phyloP scores from a whole-genome alignment of 2,888 invertebrate genomes.

The Rhagium mordax region DNA sequence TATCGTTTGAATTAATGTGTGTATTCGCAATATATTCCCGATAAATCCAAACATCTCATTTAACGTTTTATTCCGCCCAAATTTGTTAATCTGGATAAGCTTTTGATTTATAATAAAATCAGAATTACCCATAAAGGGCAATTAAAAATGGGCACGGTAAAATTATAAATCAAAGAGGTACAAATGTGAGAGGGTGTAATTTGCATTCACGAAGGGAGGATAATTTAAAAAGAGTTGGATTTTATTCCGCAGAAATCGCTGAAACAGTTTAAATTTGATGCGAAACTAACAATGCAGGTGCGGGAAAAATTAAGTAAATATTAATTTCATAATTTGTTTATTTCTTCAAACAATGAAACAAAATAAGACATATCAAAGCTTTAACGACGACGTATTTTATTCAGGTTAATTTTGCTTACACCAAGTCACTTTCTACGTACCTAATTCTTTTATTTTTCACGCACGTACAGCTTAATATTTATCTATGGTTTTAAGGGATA shows the following conservation, averaged over 20 bases:
- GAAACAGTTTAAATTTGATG: background rate
- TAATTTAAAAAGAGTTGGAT: background rate
- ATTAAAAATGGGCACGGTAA: background rate
- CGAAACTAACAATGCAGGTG: background rate
- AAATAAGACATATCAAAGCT: no score
- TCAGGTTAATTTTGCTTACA: no score
- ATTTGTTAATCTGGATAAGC: background rate
- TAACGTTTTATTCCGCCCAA: background rate
- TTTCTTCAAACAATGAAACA: no score
- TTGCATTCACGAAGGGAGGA: background rate
- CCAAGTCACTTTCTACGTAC: no score
- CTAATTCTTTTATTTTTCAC: background rate
- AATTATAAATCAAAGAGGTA: background rate
- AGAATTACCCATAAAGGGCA: background rate
- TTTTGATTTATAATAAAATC: background rate
- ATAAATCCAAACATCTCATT: background rate
- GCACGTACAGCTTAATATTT: background rate
- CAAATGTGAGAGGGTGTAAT: background rate
- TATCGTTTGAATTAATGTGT: no score
- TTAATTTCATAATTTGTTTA: background rate
- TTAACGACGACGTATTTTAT: no score
- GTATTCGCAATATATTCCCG: no score
- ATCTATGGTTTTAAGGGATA: background rate
- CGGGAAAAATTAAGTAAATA: background rate
- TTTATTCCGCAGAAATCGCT: background rate